Evolutionary conservation across 1,140 invertebrate species (phyloP).

Genomic region (Drosophila sp.): DNA sequence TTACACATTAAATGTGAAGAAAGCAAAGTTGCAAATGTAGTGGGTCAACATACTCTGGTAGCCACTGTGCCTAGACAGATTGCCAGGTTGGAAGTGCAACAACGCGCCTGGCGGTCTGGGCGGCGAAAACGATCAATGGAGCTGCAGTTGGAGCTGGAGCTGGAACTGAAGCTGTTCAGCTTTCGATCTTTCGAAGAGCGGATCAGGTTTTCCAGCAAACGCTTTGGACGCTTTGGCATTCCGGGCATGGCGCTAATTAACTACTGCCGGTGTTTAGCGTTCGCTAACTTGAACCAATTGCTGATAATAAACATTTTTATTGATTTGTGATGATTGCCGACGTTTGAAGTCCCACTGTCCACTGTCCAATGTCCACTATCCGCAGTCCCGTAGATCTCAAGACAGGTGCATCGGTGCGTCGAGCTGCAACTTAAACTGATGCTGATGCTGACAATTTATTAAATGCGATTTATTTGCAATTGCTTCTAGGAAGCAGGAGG

Average conservation of each 20-base stretch:
- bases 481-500: slow-evolving; percentile 79
- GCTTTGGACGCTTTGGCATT: slow-evolving; percentile 68
- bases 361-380: slow-evolving; percentile 15
- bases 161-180: slow-evolving; percentile 19
- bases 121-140: slow-evolving; percentile 76
- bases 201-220: slow-evolving; percentile 38
- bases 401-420: slow-evolving; percentile 9
- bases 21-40: too few relatives aligned
- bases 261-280: slow-evolving; percentile 79
- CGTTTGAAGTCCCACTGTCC: slow-evolving; percentile 10
- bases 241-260: slow-evolving; percentile 82
- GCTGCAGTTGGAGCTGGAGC: slow-evolving; percentile 52
- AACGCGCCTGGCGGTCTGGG: slow-evolving; percentile 77
- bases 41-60: too few relatives aligned
- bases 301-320: slow-evolving; percentile 81
- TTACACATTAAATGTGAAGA: too few relatives aligned
- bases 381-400: not conserved
- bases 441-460: slow-evolving; percentile 66
- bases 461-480: slow-evolving; percentile 81
- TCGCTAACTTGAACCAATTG: slow-evolving; percentile 60
- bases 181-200: slow-evolving; percentile 28
- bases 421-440: not conserved
- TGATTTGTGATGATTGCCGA: slow-evolving; percentile 81
- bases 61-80: not conserved
- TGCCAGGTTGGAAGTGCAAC: not conserved